Conservation (phyloP, 2,113 vertebrate species). For the Scomber japonicus region DNA sequence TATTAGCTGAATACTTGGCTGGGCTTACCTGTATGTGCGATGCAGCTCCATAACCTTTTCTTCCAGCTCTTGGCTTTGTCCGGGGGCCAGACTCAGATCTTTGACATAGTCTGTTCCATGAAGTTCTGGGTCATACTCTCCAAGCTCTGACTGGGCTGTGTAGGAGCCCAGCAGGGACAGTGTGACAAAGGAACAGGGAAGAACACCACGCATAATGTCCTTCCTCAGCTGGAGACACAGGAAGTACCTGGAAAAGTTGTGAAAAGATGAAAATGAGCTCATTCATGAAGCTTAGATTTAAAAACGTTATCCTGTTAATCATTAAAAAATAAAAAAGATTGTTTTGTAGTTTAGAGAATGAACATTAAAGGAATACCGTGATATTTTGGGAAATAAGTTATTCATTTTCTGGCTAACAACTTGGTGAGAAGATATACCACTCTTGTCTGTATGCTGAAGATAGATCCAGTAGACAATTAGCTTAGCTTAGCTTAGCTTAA, state of each 20-base stretch:
- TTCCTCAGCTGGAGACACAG: conserved; percentile 95
- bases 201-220: conserved; percentile 90
- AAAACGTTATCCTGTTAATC: neutral
- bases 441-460: neutral
- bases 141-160: conserved; percentile 93
- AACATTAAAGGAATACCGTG: neutral
- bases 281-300: neutral
- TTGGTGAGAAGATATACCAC: neutral
- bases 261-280: neutral
- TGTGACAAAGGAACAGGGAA: conserved; percentile 96
- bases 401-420: neutral
- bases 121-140: conserved; percentile 93
- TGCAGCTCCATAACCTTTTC: conserved; percentile 96
- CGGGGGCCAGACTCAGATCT: conserved; percentile 91
- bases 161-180: conserved; percentile 95
- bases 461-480: neutral
- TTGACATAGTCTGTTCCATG: conserved; percentile 90
- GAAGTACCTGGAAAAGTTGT: conserved; percentile 87
- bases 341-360: too few relatives aligned
- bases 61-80: conserved; percentile 94
- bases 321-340: too few relatives aligned
- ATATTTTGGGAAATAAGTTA: neutral
- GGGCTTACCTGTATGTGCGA: conserved; percentile 90
- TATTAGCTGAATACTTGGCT: neutral
- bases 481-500: neutral